A percentile compares a stretch with the other conserved stretches of the same genome.
Evolutionary conservation across 2,888 invertebrate species (phyloP).

Genomic region (Poecilobothrus nobilitatus): DNA sequence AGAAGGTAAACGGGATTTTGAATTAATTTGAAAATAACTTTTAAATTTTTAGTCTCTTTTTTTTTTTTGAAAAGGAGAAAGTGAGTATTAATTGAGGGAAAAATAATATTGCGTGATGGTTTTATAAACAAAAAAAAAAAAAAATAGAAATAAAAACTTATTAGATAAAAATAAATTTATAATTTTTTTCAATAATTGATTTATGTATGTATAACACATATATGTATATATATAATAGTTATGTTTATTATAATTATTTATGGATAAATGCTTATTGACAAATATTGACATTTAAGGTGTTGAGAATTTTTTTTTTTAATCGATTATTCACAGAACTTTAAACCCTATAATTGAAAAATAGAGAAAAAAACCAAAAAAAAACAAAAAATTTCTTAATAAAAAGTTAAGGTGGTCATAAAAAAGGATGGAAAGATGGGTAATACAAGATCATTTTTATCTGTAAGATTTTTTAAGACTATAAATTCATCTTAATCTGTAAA

Average conservation of each 20-base stretch:
- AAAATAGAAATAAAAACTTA: background rate
- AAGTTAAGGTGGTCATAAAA: too few relatives aligned
- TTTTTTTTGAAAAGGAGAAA: background rate
- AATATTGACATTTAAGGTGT: background rate
- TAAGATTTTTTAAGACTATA: too few relatives aligned
- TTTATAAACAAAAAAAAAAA: background rate
- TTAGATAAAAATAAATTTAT: background rate
- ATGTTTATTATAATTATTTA: background rate
- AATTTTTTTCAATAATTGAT: conserved; percentile 1
- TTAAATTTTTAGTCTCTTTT: background rate
- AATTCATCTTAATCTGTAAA: too few relatives aligned
- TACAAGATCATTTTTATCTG: too few relatives aligned
- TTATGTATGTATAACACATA: background rate
- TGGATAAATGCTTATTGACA: background rate
- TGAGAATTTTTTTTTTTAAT: background rate
- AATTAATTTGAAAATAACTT: background rate
- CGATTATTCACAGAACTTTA: background rate
- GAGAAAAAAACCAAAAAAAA: too few relatives aligned
- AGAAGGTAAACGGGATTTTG: background rate
- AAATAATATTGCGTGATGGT: background rate
- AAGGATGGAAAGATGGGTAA: too few relatives aligned
- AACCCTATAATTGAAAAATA: too few relatives aligned
- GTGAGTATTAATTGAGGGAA: background rate
- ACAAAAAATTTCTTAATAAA: too few relatives aligned
- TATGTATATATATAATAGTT: background rate